Evolutionary conservation across 2,113 vertebrate genomes (phyloP), one percentile per base, ranked within the genome.

Genomic region (Reinhardtius hippoglossoides): DNA sequence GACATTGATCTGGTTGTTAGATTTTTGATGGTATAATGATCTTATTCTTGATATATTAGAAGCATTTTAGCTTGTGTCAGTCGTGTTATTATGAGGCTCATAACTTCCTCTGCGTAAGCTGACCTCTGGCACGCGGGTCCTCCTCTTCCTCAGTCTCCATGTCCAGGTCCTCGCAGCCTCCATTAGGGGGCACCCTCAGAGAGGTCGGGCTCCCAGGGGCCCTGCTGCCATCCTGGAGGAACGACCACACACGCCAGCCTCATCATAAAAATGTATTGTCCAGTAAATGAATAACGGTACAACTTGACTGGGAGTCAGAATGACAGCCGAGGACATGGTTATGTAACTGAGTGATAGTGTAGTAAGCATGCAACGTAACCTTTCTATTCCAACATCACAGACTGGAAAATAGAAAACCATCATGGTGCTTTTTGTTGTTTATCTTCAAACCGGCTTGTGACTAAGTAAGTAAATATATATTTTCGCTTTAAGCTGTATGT

Each of bases 61-160:
- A 31, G 31, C 31, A 50, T 50, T 50, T 16, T 4, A 14, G 44
- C 13, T 14, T 14, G 44, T 46, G 3, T 20, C 15, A 18, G 1
- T 50, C 1, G 15, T 50, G 16, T 24, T 20, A 56, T 56, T 10
- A 23, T 23, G 21, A 58, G 14, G 14, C 56, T 6, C 13, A 60
- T 24, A 0, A 52, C 5, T 20, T 20, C 16, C 50, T 7, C 21
- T 35, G 50, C n/a, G 12, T 16, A 13, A 48, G 9, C 76, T 67
- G 89, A 99, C 98, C 98, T 97, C 96, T 95, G 20, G 95, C 93
- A 26, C 95, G 96, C 52, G 96, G 84, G 37, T 98, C 96, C 31
- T 98, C 97, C 76, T 99, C 98, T 71, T 97, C 96, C 77, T 98
- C 97, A 0, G 95, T 96, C 87, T 98, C 97, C 93, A 95, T 95